Conservation (phyloP, 2,797 vertebrate genomes). For the Gymnoscopelus microlampas region DNA sequence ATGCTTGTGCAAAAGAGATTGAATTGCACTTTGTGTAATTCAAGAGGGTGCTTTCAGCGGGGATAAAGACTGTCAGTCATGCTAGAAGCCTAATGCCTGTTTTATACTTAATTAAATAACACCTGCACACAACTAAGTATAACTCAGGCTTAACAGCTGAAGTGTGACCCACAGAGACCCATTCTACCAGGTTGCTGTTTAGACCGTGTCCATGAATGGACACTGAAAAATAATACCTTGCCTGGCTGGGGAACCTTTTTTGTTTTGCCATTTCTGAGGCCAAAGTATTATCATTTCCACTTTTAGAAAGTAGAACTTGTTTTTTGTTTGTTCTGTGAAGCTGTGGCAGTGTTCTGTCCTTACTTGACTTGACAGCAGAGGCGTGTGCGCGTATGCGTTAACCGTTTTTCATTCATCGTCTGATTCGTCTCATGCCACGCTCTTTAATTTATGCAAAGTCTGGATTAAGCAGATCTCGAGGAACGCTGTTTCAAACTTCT, state of each 20-base stretch:
- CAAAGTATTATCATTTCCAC: too few species aligned
- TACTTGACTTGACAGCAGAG: constrained; percentile 2
- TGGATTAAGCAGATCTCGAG: constrained; percentile 66
- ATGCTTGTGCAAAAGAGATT: too few species aligned
- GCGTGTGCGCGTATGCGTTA: too few species aligned
- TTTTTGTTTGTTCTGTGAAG: constrained; percentile 51
- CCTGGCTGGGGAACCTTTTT: too few species aligned
- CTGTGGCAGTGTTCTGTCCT: constrained; percentile 35
- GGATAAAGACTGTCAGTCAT: constrained; percentile 12
- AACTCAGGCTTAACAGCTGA: too few species aligned
- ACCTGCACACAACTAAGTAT: too few species aligned
- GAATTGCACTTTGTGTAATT: constrained; percentile 15
- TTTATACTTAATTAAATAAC: too few species aligned
- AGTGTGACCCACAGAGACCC: too few species aligned
- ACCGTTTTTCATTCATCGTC: constrained; percentile 39
- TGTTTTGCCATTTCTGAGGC: too few species aligned
- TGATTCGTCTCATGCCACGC: constrained; percentile 32
- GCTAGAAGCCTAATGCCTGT: neutral
- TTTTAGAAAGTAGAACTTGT: constrained; percentile 17
- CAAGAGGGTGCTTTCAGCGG: constrained; percentile 20
- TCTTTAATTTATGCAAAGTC: constrained; percentile 69
- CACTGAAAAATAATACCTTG: too few species aligned
- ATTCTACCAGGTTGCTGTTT: too few species aligned
- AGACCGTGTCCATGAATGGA: too few species aligned
- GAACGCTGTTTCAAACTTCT: constrained; percentile 59